phyloP scores from a whole-genome alignment of 2,113 vertebrate species.

The Aspiorhynchus laticeps region DNA sequence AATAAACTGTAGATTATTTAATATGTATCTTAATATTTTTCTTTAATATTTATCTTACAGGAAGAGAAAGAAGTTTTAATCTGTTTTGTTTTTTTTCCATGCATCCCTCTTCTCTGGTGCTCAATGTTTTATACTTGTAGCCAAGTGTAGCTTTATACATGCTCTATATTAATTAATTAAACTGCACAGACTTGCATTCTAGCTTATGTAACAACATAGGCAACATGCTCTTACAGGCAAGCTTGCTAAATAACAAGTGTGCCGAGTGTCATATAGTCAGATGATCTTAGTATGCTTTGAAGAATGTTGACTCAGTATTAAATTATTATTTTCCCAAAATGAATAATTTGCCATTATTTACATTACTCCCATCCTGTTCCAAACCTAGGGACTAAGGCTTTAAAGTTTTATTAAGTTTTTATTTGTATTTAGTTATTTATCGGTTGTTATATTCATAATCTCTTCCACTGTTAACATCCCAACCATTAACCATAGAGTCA shows the following conservation, averaged over 20 bases:
- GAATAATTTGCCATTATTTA: not conserved
- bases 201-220: not conserved
- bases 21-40: no score
- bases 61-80: not conserved
- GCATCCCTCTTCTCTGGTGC: not conserved
- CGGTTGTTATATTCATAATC: not conserved
- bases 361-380: not conserved
- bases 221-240: not conserved
- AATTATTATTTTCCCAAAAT: not conserved
- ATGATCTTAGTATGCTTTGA: not conserved
- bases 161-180: conserved; percentile 2
- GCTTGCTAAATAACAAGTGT: not conserved
- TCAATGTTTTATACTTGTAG: not conserved
- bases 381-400: not conserved
- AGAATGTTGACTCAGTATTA: not conserved
- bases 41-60: not conserved
- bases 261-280: not conserved
- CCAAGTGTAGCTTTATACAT: not conserved
- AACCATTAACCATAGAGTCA: not conserved
- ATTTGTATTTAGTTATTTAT: no score
- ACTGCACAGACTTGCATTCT: not conserved
- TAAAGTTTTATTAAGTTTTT: not conserved
- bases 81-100: not conserved
- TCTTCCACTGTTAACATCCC: not conserved
- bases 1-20: no score